Percentiles rank a stretch among this genome's conserved stretches.
Evolutionary conservation across 2,888 invertebrate species (phyloP).

Genomic region (Epinotia bilunana): DNA sequence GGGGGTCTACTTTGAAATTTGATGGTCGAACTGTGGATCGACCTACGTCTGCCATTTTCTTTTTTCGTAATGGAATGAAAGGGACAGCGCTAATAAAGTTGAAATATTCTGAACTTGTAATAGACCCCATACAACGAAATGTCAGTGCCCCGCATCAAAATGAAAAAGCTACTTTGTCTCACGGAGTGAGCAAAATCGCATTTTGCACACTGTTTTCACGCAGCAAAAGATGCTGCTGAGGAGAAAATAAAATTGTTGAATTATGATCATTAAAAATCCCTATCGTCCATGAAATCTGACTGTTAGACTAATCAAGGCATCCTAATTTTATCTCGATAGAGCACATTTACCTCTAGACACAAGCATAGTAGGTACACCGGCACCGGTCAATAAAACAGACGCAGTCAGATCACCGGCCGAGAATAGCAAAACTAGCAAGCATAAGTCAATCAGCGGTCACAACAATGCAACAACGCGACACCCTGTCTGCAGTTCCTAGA

Average conservation of each 20-base stretch:
- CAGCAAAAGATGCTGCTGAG: too few relatives aligned
- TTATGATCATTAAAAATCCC: neutral
- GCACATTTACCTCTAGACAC: neutral
- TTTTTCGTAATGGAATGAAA: too few relatives aligned
- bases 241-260: neutral
- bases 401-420: slow-evolving; percentile 10
- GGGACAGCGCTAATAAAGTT: too few relatives aligned
- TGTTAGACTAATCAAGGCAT: neutral
- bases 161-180: too few relatives aligned
- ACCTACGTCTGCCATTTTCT: too few relatives aligned
- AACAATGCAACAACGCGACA: slow-evolving; percentile 62
- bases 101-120: too few relatives aligned
- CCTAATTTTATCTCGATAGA: neutral
- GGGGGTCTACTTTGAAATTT: too few relatives aligned
- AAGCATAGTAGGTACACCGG: neutral
- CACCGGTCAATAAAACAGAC: slow-evolving; percentile 1
- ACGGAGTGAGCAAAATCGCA: too few relatives aligned
- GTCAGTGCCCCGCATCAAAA: too few relatives aligned
- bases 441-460: slow-evolving; percentile 80
- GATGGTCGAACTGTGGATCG: too few relatives aligned
- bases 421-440: slow-evolving; percentile 56
- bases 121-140: too few relatives aligned
- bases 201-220: too few relatives aligned
- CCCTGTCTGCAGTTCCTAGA: slow-evolving; percentile 64
- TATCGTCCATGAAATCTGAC: neutral